These are phyloP conservation scores for Neodon shergylaensis DNA, from an alignment of 2,113 vertebrate genomes.

Conservation along the genomic window DNA sequence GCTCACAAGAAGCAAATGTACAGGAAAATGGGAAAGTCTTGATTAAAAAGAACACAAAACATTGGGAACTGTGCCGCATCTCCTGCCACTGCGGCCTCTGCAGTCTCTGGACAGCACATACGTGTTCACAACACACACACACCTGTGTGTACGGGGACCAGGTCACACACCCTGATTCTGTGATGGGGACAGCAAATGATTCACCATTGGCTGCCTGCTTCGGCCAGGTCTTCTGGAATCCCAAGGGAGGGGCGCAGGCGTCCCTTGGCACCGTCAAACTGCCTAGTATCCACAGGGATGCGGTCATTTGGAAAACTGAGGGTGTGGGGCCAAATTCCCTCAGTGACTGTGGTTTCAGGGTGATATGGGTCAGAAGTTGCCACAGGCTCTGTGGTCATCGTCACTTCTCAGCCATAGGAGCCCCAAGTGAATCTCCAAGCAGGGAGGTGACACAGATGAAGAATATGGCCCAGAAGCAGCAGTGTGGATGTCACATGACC, in stretches of 20 bases:
- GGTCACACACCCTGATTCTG: background rate
- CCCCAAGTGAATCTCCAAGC: background rate
- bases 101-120: conserved; percentile 68
- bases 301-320: background rate
- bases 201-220: background rate
- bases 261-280: background rate
- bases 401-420: fast-evolving
- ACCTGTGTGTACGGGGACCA: background rate
- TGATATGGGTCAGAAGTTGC: background rate
- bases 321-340: fast-evolving
- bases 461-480: fast-evolving
- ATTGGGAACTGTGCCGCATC: conserved; percentile 61
- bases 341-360: background rate
- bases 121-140: conserved; percentile 64
- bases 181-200: conserved; percentile 59
- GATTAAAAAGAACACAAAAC: conserved; percentile 65
- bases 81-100: conserved; percentile 49
- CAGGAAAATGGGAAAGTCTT: conserved; percentile 42
- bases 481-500: background rate
- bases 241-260: fast-evolving
- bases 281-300: background rate
- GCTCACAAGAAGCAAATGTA: conserved; percentile 74
- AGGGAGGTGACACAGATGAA: background rate
- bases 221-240: background rate
- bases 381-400: background rate